phyloP scores from a whole-genome alignment of 2,113 vertebrate species.

The Elephantulus edwardii region DNA sequence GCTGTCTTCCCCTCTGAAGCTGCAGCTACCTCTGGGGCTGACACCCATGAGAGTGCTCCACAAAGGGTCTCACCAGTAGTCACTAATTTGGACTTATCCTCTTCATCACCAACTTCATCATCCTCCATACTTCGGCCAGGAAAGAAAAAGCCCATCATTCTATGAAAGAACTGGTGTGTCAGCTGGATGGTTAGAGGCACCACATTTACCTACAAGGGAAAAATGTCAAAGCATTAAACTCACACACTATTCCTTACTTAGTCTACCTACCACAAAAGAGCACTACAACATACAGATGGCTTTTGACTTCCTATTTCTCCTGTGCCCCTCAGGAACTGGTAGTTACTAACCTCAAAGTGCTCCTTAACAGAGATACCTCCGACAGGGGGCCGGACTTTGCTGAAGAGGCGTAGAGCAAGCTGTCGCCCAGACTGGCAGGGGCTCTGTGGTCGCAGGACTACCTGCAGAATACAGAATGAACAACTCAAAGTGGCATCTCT shows the following conservation, averaged over 20 bases:
- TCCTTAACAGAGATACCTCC: conserved; percentile 99
- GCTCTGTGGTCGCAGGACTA: conserved; percentile 97
- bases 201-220: conserved; percentile 91
- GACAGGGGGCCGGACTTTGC: conserved; percentile 98
- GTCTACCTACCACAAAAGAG: conserved; percentile 40
- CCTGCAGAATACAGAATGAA: conserved; percentile 83
- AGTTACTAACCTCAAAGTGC: conserved; percentile 95
- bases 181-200: conserved; percentile 98
- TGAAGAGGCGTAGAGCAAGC: conserved; percentile 96
- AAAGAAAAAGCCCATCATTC: conserved; percentile 99
- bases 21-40: background rate
- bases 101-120: conserved; percentile 97
- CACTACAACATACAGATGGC: background rate
- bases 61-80: conserved; percentile 90
- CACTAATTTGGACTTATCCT: conserved; percentile 97
- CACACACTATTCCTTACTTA: conserved; percentile 51
- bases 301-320: conserved; percentile 23
- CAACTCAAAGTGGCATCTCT: background rate
- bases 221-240: conserved; percentile 52
- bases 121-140: conserved; percentile 96
- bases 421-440: conserved; percentile 94
- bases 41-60: conserved; percentile 5
- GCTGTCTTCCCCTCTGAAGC: background rate
- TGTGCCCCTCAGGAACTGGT: background rate
- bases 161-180: conserved; percentile 99